Evolutionary conservation across 2,797 vertebrate genomes (phyloP), one percentile per base, ranked within the genome.

Genomic region (Staurois parvus): DNA sequence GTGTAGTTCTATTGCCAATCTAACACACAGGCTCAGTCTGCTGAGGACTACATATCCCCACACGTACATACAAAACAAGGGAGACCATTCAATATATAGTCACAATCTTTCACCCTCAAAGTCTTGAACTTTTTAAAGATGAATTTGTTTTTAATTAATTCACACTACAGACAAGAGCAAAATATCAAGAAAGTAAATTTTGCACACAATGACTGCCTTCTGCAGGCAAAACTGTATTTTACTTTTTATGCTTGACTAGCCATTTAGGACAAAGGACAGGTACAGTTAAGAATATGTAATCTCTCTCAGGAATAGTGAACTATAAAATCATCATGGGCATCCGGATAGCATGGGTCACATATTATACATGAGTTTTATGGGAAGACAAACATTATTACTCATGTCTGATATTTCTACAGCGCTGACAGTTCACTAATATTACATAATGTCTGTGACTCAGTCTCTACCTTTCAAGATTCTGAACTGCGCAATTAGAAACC

Each of bases 121-220:
- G 28, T 83, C 56, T 82, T 19, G 68, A 78, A 83, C 74, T 48
- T 76, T 80, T 85, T 40, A 85, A 81, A 69, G 84, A 81, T 85
- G 76, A 76, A 85, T 85, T 76, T 85, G 26, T 79, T 52, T 81
- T 85, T 81, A 81, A 85, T 85, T 81, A 76, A 81, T 59, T 76
- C 72, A 79, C 72, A 85, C 26, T 70, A 81, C 62, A 56, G 76
- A 69, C 66, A 66, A 45, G 66, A 81, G 79, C 13, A 76, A 82
- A 86, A 86, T 86, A 73, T 86, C 79, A 81, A 42, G 67, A 29
- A 64, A 45, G 79, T 72, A 70, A 82, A 82, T 82, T 48, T 81
- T 69, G 34, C 72, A 30, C 72, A 30, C 72, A 70, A 30, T 85
- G 45, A 48, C 32, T 76, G 45, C 72, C 37, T 85, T 28, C 73